phyloP scores from a whole-genome alignment of 2,888 invertebrate species.

The Melanostoma mellinum region DNA sequence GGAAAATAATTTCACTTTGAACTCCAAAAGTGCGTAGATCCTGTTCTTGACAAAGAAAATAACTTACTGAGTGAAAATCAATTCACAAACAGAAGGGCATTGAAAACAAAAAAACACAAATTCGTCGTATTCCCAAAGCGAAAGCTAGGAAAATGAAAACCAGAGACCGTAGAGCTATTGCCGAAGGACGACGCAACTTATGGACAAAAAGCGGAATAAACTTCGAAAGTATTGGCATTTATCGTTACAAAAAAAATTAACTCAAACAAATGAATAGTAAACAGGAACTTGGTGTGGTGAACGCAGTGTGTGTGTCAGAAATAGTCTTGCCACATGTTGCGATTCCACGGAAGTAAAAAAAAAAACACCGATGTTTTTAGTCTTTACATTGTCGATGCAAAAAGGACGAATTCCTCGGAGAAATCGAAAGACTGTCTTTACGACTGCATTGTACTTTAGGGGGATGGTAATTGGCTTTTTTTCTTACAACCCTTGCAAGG shows the following conservation, averaged over 20 bases:
- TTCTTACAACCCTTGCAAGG: constrained; percentile 52
- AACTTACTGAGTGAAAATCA: constrained; percentile 33
- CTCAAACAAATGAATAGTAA: constrained; percentile 60
- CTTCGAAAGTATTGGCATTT: constrained; percentile 27
- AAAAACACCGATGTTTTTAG: not conserved
- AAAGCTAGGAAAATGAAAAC: not conserved
- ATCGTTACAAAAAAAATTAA: constrained; percentile 57
- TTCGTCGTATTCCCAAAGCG: not conserved
- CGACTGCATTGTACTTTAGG: not conserved
- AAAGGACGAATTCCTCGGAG: constrained; percentile 63
- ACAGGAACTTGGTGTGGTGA: constrained; percentile 22
- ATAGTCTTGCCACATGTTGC: constrained; percentile 60
- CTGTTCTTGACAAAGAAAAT: constrained; percentile 32
- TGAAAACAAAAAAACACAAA: not conserved
- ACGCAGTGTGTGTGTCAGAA: not conserved
- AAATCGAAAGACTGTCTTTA: constrained; percentile 29
- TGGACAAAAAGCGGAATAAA: not conserved
- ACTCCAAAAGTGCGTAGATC: constrained; percentile 61
- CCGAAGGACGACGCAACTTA: not conserved
- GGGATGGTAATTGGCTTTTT: constrained; percentile 63
- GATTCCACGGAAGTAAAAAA: constrained; percentile 30
- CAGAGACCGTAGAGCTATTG: not conserved
- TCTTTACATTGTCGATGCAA: constrained; percentile 8
- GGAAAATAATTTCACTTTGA: constrained; percentile 59
- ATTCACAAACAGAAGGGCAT: constrained; percentile 20